Evolutionary conservation across 1,140 invertebrate species (phyloP).

Genomic region (Doryteuthis pealeii): DNA sequence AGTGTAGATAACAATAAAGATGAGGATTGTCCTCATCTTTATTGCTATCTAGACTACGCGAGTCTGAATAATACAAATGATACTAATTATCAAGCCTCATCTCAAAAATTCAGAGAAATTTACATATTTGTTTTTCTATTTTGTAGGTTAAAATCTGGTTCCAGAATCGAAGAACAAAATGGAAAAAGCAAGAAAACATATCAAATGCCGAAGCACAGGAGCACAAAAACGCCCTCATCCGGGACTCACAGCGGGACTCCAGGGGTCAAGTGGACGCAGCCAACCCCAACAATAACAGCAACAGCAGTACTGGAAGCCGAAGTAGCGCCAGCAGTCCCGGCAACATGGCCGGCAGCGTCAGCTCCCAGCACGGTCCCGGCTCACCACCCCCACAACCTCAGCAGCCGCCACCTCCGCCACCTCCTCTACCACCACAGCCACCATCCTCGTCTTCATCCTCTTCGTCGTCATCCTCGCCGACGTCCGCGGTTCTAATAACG

Average conservation of each 20-base stretch:
- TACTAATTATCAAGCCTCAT: too few species aligned
- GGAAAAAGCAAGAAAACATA: constrained; percentile 94
- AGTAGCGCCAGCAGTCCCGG: neutral
- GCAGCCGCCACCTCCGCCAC: neutral
- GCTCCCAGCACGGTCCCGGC: neutral
- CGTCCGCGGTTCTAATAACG: neutral
- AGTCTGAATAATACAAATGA: too few species aligned
- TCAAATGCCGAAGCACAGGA: constrained; percentile 85
- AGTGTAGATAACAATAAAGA: too few species aligned
- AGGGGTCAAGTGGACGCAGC: neutral
- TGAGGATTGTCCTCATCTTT: too few species aligned
- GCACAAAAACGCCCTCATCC: constrained; percentile 30
- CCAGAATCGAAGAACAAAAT: constrained; percentile 92
- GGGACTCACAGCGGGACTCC: neutral
- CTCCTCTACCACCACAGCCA: neutral
- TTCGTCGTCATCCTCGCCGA: neutral
- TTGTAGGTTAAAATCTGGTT: constrained; percentile 96
- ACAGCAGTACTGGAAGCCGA: constrained; percentile 1
- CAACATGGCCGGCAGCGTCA: neutral
- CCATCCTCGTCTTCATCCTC: neutral
- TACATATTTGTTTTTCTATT: constrained; percentile 45
- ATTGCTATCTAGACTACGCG: too few species aligned
- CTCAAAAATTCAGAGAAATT: too few species aligned
- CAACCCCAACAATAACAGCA: neutral
- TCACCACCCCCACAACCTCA: neutral